Percentiles rank a stretch among this genome's conserved stretches.
These are phyloP conservation scores for Kryptolebias marmoratus DNA, from an alignment of 2,113 vertebrate species.

Conservation along the genomic window DNA sequence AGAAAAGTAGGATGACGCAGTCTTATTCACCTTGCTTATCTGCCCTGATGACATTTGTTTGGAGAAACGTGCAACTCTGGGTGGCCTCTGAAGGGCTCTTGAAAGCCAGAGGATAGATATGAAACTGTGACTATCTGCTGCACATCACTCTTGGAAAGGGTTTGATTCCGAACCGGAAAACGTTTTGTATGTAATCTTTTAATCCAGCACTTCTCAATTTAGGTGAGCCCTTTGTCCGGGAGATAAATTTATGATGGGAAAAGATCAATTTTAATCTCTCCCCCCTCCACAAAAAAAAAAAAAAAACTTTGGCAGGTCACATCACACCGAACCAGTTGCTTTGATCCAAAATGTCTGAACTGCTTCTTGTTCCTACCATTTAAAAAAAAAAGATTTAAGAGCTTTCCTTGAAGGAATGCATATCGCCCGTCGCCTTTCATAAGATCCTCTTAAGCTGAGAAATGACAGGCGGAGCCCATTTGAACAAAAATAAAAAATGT, in stretches of 20 bases:
- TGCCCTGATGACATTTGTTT: constrained; percentile 57
- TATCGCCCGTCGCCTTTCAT: no score
- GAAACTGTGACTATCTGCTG: constrained; percentile 50
- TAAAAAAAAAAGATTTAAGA: no score
- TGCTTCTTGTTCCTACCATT: no score
- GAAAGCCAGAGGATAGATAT: constrained; percentile 51
- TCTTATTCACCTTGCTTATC: constrained; percentile 76
- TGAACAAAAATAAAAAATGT: no score
- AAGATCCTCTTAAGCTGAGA: no score
- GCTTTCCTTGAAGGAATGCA: no score
- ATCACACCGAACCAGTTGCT: constrained; percentile 21
- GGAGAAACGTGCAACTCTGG: constrained; percentile 53
- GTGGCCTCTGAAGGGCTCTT: constrained; percentile 62
- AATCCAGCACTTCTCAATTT: constrained; percentile 36
- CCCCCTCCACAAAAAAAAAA: no score
- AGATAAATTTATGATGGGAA: constrained; percentile 1
- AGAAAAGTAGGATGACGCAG: constrained; percentile 22
- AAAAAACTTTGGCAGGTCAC: neutral
- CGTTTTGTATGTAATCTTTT: constrained; percentile 45
- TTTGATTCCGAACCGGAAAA: constrained; percentile 46
- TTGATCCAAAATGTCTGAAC: neutral
- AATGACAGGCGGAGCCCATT: no score
- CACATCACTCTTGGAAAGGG: constrained; percentile 21
- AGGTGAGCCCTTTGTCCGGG: constrained; percentile 21
- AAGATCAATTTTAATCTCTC: neutral